Evolutionary conservation across 2,797 vertebrate species (phyloP), one percentile per base, ranked within the genome.

Genomic region (Lates japonicus): DNA sequence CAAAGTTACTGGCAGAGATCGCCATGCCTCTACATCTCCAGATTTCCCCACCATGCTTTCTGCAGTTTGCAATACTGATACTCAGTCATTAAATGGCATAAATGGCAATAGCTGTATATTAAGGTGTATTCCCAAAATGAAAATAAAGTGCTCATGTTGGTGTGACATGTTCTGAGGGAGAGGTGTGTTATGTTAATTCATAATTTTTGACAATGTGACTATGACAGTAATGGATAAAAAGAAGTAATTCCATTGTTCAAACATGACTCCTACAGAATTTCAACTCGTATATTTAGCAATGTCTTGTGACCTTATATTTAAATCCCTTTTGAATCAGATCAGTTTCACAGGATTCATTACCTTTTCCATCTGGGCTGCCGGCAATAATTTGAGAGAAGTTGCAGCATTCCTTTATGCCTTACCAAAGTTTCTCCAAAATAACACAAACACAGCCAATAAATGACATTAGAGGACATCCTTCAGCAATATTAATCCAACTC

Each of bases 361-460:
- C 33, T 46, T 61, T 33, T 54, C 22, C n/a, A 48, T 33, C 20
- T 12, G 35, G 19, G 12, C 29, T 60, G 16, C 52, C 59, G 17
- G 54, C 12, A 31, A 19, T 51, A 9, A 66, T 60, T 11, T 54
- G 1, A 61, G 19, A 48, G 10, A 17, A 54, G 52, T 4, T 58
- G 10, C 9, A 59, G n/a, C 48, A 10, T 46, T 65, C 0, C 11
- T 49, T 44, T 31, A 67, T 39, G 41, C 22, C 17, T 70, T 5
- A 66, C 13, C 11, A 29, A 64, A 10, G 20, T 25, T 52, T 59
- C 37, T 31, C 13, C 0, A n/a, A 14, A 81, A 57, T 22, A 46
- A 81, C 41, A 72, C n/a, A 37, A 46, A 54, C 31, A 57, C 37
- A 12, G 14, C 19, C 37, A 54, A 17, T 59, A 9, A 22, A 41